Percentiles rank a stretch among this genome's conserved stretches.
Evolutionary conservation across 2,888 invertebrate species (phyloP).

Genomic region (Campoplex nolae): DNA sequence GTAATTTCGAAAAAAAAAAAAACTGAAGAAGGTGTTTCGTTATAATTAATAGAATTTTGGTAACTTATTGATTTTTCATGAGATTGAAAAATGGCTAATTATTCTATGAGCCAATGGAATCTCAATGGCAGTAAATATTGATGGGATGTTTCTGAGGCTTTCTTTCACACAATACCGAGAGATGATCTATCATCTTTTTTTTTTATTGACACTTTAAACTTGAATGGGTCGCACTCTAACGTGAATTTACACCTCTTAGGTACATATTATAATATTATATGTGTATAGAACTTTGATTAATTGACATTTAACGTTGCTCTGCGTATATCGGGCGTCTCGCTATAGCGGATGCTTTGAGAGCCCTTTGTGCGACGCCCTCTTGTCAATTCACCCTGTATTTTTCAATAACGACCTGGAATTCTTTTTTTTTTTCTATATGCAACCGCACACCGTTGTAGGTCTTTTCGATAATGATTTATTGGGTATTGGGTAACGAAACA

Average conservation of each 20-base stretch:
- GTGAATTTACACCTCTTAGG: conserved; percentile 37
- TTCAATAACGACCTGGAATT: conserved; percentile 68
- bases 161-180: neutral
- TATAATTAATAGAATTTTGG: too few relatives aligned
- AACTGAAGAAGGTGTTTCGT: too few relatives aligned
- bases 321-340: conserved; percentile 68
- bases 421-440: conserved; percentile 27
- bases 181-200: conserved; percentile 21
- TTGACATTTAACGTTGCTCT: conserved; percentile 77
- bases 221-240: conserved; percentile 47
- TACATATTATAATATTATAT: conserved; percentile 17
- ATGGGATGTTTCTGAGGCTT: neutral
- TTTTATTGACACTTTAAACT: conserved; percentile 55
- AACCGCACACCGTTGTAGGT: conserved; percentile 38
- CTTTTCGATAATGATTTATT: conserved; percentile 73
- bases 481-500: conserved; percentile 48
- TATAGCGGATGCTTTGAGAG: conserved; percentile 4
- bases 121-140: neutral
- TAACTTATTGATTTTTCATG: neutral
- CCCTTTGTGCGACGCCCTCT: conserved; percentile 69
- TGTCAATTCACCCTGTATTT: conserved; percentile 65
- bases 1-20: neutral
- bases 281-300: conserved; percentile 74
- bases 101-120: neutral
- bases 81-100: neutral